Percentiles rank a stretch among this genome's conserved stretches.
Evolutionary conservation across 37 sponge, comb jelly and placozoan genomes (phyloP).

Genomic region (Ephydatia muelleri): DNA sequence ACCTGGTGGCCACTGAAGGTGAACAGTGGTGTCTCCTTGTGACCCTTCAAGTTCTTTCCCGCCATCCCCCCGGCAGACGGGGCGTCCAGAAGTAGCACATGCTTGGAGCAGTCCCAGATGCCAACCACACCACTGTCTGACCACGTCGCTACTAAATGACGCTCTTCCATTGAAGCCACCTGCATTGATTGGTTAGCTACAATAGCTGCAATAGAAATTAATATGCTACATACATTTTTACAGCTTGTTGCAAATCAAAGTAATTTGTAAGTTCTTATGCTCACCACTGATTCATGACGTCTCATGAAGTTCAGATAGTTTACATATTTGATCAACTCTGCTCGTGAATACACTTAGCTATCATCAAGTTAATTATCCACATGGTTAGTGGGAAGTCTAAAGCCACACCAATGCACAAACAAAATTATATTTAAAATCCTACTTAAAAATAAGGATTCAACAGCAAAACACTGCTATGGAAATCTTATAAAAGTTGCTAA

Average conservation of each 20-base stretch:
- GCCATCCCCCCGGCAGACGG: conserved; percentile 42
- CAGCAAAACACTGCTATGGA: too few relatives aligned
- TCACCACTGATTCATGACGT: too few relatives aligned
- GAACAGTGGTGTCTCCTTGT: conserved; percentile 63
- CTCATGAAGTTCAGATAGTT: too few relatives aligned
- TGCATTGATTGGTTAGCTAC: not conserved
- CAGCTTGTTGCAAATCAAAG: not conserved
- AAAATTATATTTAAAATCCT: too few relatives aligned
- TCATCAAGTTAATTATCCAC: too few relatives aligned
- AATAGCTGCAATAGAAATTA: not conserved
- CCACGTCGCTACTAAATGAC: conserved; percentile 87
- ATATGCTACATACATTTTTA: not conserved
- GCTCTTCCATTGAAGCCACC: conserved; percentile 58
- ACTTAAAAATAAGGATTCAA: too few relatives aligned
- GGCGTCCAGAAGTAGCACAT: conserved; percentile 72
- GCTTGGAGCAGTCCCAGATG: conserved; percentile 85
- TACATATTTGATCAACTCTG: too few relatives aligned
- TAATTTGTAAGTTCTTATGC: too few relatives aligned
- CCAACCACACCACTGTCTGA: conserved; percentile 88
- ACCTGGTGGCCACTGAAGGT: conserved; percentile 83
- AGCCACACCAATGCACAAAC: too few relatives aligned
- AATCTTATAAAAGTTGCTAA: too few relatives aligned
- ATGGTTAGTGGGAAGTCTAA: too few relatives aligned
- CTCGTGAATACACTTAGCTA: too few relatives aligned
- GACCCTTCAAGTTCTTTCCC: conserved; percentile 24